Evolutionary conservation across 2,797 vertebrate genomes (phyloP).

Genomic region (Cetoscarus ocellatus): DNA sequence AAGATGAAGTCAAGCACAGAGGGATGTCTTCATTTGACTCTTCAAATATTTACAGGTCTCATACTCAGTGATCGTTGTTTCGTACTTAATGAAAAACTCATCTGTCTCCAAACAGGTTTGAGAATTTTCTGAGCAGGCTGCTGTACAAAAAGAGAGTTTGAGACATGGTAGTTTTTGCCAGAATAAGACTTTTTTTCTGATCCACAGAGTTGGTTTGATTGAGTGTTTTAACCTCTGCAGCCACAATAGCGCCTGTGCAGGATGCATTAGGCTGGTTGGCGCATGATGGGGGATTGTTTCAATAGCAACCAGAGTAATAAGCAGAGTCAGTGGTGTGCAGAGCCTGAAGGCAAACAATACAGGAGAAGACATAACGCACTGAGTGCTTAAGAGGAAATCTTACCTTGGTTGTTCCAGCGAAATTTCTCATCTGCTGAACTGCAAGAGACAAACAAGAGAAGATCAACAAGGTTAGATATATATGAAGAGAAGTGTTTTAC

Average conservation of each 20-base stretch:
- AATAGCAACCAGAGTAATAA: constrained; percentile 20
- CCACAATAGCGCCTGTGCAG: neutral
- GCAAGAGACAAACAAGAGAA: constrained; percentile 71
- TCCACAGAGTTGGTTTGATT: neutral
- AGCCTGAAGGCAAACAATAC: constrained; percentile 33
- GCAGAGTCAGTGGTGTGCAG: constrained; percentile 23
- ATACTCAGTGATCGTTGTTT: constrained; percentile 48
- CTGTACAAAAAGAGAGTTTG: neutral
- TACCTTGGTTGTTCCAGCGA: constrained; percentile 99
- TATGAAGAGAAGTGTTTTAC: neutral
- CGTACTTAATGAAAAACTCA: constrained; percentile 35
- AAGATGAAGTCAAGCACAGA: constrained; percentile 29
- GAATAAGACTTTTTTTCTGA: neutral
- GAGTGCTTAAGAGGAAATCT: constrained; percentile 23
- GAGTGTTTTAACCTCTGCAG: constrained; percentile 7
- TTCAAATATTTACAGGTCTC: constrained; percentile 46
- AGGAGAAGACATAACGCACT: neutral
- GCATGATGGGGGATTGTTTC: neutral
- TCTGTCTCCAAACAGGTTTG: constrained; percentile 34
- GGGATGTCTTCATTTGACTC: constrained; percentile 56
- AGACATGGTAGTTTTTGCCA: neutral
- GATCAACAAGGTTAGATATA: constrained; percentile 49
- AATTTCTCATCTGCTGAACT: constrained; percentile 98
- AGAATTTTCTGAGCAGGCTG: constrained; percentile 41
- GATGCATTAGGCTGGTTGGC: constrained; percentile 18